Percentiles rank a stretch among this genome's conserved stretches.
Conservation (phyloP, 2,888 invertebrate genomes). For the Calameuta filiformis region DNA sequence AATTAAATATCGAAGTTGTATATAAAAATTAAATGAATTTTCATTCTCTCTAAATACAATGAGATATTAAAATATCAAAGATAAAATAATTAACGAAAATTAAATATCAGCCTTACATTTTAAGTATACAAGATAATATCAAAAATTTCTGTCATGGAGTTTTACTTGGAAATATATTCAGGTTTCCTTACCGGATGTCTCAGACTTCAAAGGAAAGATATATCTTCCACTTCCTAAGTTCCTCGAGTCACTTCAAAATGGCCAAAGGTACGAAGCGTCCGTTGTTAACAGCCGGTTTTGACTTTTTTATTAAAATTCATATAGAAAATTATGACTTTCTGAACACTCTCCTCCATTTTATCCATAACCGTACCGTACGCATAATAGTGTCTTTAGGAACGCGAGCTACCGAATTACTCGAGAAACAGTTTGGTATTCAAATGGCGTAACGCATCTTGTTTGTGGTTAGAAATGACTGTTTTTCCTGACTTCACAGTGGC, state of each 20-base stretch:
- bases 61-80: not conserved
- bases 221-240: not conserved
- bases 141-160: not conserved
- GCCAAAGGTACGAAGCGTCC: not conserved
- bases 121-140: not conserved
- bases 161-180: not conserved
- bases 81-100: not conserved
- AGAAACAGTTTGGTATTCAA: slow-evolving; percentile 19
- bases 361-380: not conserved
- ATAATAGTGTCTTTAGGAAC: slow-evolving; percentile 7
- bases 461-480: not conserved
- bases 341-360: not conserved
- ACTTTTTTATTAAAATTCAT: not conserved
- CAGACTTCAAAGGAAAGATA: not conserved
- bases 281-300: not conserved
- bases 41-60: not conserved
- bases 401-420: slow-evolving; percentile 19
- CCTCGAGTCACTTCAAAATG: not conserved
- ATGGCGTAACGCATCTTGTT: slow-evolving; percentile 16
- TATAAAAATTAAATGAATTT: not conserved
- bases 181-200: not conserved
- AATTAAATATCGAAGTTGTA: not conserved
- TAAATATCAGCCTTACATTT: not conserved
- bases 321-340: not conserved
- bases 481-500: not conserved